These are phyloP conservation scores for Megamerina dolium DNA, from an alignment of 2,888 invertebrate genomes.

Conservation along the genomic window DNA sequence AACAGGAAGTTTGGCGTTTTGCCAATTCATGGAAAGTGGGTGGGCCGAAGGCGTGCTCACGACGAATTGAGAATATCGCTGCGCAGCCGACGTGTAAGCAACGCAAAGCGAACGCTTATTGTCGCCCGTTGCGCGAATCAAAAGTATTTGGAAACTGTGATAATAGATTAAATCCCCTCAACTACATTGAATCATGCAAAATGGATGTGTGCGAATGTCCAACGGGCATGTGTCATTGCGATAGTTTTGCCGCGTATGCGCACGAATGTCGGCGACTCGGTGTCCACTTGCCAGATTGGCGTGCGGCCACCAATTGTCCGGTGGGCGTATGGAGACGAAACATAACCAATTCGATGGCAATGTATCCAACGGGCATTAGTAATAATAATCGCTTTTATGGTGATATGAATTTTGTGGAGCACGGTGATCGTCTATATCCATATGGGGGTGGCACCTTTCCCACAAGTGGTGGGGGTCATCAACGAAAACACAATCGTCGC, in stretches of 20 bases:
- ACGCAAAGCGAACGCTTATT: slow-evolving; percentile 51
- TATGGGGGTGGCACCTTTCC: background rate
- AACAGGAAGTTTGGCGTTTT: slow-evolving; percentile 61
- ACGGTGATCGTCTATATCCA: slow-evolving; percentile 6
- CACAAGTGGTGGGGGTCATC: slow-evolving; percentile 4
- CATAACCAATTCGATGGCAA: slow-evolving; percentile 23
- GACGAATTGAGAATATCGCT: slow-evolving; percentile 51
- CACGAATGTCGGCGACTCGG: slow-evolving; percentile 79
- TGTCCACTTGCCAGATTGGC: slow-evolving; percentile 67
- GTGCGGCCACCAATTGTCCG: slow-evolving; percentile 62
- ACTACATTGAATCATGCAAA: slow-evolving; percentile 81
- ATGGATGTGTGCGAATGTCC: slow-evolving; percentile 86
- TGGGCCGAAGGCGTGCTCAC: slow-evolving; percentile 65
- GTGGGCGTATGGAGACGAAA: slow-evolving; percentile 41
- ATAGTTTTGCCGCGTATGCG: slow-evolving; percentile 82
- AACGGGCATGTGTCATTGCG: slow-evolving; percentile 76
- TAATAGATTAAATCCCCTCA: slow-evolving; percentile 68
- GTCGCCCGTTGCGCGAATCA: slow-evolving; percentile 52
- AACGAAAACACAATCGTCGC: slow-evolving; percentile 25
- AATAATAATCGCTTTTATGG: slow-evolving; percentile 29
- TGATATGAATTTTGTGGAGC: slow-evolving; percentile 20
- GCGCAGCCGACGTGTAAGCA: slow-evolving; percentile 53
- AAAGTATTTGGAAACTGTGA: slow-evolving; percentile 70
- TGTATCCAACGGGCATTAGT: slow-evolving; percentile 18
- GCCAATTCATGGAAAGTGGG: slow-evolving; percentile 90